phyloP scores from a whole-genome alignment of 2,888 invertebrate species.

The Crioceris asparagi region DNA sequence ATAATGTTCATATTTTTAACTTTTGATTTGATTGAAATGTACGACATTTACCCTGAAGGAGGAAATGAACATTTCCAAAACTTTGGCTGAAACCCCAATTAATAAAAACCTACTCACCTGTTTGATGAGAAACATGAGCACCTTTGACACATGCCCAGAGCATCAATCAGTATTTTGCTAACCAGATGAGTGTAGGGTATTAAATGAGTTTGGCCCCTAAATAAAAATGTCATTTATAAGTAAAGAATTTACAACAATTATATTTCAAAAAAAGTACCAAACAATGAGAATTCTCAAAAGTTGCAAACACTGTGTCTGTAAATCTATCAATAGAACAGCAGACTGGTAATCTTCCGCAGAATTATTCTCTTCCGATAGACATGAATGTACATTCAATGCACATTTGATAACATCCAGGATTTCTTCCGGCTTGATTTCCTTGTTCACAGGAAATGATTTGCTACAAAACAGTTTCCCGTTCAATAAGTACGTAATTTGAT shows the following conservation, averaged over 20 bases:
- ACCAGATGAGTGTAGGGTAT: not conserved
- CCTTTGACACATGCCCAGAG: not conserved
- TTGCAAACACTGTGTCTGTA: constrained; percentile 18
- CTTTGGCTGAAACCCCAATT: not conserved
- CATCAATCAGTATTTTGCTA: not conserved
- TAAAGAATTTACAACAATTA: not conserved
- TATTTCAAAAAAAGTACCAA: constrained; percentile 12
- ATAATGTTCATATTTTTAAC: not conserved
- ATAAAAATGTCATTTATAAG: not conserved
- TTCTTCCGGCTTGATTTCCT: constrained; percentile 19
- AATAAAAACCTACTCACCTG: not conserved
- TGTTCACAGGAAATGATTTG: constrained; percentile 19
- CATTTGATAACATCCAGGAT: constrained; percentile 18
- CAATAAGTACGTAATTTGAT: too few species aligned
- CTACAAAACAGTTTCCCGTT: too few species aligned
- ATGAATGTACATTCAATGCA: constrained; percentile 18
- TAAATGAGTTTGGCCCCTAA: not conserved
- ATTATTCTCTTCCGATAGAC: constrained; percentile 12
- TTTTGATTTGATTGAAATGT: not conserved
- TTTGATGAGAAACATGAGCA: not conserved
- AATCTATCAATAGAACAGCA: constrained; percentile 14
- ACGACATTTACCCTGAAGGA: not conserved
- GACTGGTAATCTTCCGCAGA: constrained; percentile 16
- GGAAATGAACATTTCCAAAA: not conserved
- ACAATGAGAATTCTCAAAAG: constrained; percentile 18